Evolutionary conservation across 2,797 vertebrate genomes (phyloP).

Genomic region (Semaprochilodus insignis): DNA sequence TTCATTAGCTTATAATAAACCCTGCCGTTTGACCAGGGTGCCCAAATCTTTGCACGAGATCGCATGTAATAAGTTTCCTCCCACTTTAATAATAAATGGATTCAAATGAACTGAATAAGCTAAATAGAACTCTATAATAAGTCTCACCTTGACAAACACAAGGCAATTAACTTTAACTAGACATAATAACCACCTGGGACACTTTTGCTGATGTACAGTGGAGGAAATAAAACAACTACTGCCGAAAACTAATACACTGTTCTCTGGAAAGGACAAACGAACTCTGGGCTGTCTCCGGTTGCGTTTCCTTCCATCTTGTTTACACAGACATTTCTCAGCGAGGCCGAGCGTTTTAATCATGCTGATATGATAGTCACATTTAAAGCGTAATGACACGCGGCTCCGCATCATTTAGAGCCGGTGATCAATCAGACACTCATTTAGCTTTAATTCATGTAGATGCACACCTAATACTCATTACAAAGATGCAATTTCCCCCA

Average conservation of each 20-base stretch:
- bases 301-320: constrained; percentile 37
- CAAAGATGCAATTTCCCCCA: constrained; percentile 88
- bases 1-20: too few relatives aligned
- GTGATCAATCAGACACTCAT: constrained; percentile 85
- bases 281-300: background rate
- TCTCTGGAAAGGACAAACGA: background rate
- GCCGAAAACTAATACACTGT: background rate
- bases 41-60: too few relatives aligned
- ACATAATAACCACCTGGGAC: background rate
- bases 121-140: background rate
- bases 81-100: too few relatives aligned
- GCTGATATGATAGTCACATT: constrained; percentile 85
- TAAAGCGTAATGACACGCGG: constrained; percentile 82
- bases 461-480: constrained; percentile 90
- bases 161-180: background rate
- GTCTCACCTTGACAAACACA: background rate
- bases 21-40: too few relatives aligned
- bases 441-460: constrained; percentile 89
- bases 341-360: constrained; percentile 77
- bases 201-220: background rate
- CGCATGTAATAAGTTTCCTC: too few relatives aligned
- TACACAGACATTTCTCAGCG: constrained; percentile 40
- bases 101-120: too few relatives aligned
- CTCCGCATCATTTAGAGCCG: constrained; percentile 78
- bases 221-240: background rate